Evolutionary conservation across 2,888 invertebrate genomes (phyloP).

Genomic region (Abrostola triplasia): DNA sequence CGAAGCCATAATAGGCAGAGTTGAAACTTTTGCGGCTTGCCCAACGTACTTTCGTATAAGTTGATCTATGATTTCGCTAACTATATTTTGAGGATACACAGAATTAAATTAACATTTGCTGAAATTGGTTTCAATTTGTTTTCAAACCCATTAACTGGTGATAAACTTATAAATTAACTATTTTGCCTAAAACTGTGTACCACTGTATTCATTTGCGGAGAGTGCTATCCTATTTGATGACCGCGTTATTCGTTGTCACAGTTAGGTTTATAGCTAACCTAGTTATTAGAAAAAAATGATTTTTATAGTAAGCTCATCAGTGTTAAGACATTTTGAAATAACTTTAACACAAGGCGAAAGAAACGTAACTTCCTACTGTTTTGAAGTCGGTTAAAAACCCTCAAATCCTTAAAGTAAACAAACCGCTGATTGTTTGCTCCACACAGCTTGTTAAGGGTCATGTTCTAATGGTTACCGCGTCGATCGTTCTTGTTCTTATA

Average conservation of each 20-base stretch:
- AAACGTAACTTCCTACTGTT: background rate
- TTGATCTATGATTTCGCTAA: conserved; percentile 48
- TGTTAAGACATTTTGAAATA: too few species aligned
- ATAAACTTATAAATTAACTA: conserved; percentile 22
- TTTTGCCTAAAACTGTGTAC: background rate
- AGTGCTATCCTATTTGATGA: background rate
- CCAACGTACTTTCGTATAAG: conserved; percentile 40
- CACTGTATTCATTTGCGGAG: background rate
- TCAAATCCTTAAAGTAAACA: background rate
- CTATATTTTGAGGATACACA: conserved; percentile 38
- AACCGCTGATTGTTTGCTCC: background rate
- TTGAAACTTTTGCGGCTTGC: conserved; percentile 56
- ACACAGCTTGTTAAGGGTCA: conserved; percentile 2
- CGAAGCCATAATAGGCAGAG: conserved; percentile 56
- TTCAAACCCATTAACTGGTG: conserved; percentile 28
- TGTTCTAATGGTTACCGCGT: background rate
- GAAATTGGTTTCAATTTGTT: conserved; percentile 28
- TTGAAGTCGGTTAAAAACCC: too few species aligned
- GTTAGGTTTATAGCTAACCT: too few species aligned
- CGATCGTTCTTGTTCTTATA: background rate
- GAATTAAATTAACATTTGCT: conserved; percentile 46
- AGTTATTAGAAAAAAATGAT: too few species aligned
- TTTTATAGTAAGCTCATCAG: too few species aligned
- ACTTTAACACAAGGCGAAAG: background rate
- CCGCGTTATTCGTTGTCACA: background rate